These are phyloP conservation scores for Phrynocephalus versicolor DNA, from an alignment of 2,113 vertebrate genomes.

Conservation along the genomic window DNA sequence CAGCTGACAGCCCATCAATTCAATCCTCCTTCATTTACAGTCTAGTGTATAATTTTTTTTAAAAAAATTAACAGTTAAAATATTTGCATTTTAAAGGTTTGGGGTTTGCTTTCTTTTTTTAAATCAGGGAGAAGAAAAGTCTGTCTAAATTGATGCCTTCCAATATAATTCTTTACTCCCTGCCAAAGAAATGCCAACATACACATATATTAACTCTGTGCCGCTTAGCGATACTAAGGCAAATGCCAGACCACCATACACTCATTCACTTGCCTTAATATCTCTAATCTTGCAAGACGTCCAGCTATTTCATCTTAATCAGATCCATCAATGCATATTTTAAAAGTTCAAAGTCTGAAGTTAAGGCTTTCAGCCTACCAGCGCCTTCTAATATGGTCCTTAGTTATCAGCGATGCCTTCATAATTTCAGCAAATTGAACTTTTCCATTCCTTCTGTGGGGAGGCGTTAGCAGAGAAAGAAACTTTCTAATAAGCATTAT, in stretches of 20 bases:
- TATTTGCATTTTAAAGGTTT: background rate
- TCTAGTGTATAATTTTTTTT: background rate
- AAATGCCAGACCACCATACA: background rate
- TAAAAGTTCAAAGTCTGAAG: conserved; percentile 57
- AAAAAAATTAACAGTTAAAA: background rate
- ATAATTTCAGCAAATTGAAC: conserved; percentile 68
- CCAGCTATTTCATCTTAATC: conserved; percentile 47
- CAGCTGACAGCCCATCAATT: background rate
- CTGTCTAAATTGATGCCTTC: conserved; percentile 13
- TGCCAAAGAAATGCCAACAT: no score
- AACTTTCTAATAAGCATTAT: conserved; percentile 62
- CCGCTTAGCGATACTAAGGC: background rate
- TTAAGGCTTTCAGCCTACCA: conserved; percentile 61
- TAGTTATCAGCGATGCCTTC: conserved; percentile 46
- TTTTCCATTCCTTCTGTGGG: conserved; percentile 53
- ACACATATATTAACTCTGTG: no score
- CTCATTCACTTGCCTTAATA: conserved; percentile 30
- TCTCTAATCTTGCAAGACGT: conserved; percentile 31
- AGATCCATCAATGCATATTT: conserved; percentile 47
- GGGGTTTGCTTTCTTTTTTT: background rate
- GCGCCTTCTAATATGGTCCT: conserved; percentile 52
- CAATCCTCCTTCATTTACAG: background rate
- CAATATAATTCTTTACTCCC: conserved; percentile 38
- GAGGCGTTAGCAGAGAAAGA: conserved; percentile 60
- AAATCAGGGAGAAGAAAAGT: background rate